Evolutionary conservation across 2,113 vertebrate genomes (phyloP).

Genomic region (Plestiodon gilberti): DNA sequence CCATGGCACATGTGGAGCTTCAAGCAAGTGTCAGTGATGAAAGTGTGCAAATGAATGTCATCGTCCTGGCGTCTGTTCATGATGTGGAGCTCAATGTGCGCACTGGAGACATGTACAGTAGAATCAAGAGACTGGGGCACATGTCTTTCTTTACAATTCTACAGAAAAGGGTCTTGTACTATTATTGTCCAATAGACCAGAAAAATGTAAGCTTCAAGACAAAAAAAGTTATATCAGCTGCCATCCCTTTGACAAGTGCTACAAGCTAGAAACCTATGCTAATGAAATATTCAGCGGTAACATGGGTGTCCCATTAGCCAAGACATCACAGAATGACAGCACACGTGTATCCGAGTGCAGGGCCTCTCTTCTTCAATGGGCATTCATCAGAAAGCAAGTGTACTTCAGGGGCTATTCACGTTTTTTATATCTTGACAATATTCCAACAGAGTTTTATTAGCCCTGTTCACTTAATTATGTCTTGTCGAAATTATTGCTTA

Average conservation of each 20-base stretch:
- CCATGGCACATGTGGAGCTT: background rate
- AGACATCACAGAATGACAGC: slow-evolving; percentile 40
- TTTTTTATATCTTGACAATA: slow-evolving; percentile 50
- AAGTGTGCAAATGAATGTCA: background rate
- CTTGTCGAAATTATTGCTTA: slow-evolving; percentile 64
- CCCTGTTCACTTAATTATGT: slow-evolving; percentile 65
- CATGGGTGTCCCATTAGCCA: background rate
- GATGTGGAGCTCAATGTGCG: background rate
- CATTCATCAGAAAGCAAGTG: slow-evolving; percentile 19
- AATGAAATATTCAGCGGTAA: slow-evolving; percentile 56
- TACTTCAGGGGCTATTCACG: background rate
- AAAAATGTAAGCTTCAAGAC: slow-evolving; percentile 35
- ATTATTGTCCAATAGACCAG: background rate
- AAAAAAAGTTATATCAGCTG: background rate
- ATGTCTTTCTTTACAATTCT: background rate
- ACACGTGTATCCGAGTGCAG: slow-evolving; percentile 22
- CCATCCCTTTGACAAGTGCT: slow-evolving; percentile 37
- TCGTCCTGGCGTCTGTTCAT: background rate
- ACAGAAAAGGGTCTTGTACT: background rate
- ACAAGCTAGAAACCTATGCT: slow-evolving; percentile 27
- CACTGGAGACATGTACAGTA: background rate
- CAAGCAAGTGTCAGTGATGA: background rate
- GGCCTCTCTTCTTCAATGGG: slow-evolving; percentile 26
- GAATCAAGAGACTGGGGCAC: background rate
- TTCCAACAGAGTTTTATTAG: slow-evolving; percentile 57